Evolutionary conservation across 2,113 vertebrate genomes (phyloP).

Genomic region (Caranx melampygus): DNA sequence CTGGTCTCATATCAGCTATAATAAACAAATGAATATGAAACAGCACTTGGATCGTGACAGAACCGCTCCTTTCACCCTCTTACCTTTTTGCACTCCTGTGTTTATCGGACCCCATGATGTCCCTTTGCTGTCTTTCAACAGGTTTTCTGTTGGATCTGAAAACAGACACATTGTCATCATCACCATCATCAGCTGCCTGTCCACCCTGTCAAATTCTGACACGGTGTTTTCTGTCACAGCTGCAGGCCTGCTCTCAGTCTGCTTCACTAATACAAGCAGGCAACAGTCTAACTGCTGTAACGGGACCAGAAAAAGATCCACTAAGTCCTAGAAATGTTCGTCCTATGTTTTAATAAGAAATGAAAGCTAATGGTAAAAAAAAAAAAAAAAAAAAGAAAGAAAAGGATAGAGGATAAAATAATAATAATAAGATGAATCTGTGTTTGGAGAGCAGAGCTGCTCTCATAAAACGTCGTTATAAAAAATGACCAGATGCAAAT

Average conservation of each 20-base stretch:
- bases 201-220: background rate
- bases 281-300: background rate
- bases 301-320: background rate
- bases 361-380: background rate
- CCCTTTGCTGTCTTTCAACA: conserved; percentile 95
- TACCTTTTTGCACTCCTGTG: conserved; percentile 96
- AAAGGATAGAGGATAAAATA: background rate
- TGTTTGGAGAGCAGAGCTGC: background rate
- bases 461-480: background rate
- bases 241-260: background rate
- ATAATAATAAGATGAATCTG: background rate
- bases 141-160: conserved; percentile 89
- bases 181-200: background rate
- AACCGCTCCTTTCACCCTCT: conserved; percentile 50
- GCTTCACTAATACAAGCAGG: background rate
- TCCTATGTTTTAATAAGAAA: background rate
- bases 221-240: background rate
- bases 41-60: background rate
- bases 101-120: conserved; percentile 92
- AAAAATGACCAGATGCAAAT: background rate
- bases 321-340: background rate
- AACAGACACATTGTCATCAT: conserved; percentile 33
- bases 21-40: background rate
- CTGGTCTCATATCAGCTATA: background rate
- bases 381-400: background rate